These are phyloP conservation scores for Eupeodes luniger DNA, from an alignment of 2,888 invertebrate genomes.

Conservation along the genomic window DNA sequence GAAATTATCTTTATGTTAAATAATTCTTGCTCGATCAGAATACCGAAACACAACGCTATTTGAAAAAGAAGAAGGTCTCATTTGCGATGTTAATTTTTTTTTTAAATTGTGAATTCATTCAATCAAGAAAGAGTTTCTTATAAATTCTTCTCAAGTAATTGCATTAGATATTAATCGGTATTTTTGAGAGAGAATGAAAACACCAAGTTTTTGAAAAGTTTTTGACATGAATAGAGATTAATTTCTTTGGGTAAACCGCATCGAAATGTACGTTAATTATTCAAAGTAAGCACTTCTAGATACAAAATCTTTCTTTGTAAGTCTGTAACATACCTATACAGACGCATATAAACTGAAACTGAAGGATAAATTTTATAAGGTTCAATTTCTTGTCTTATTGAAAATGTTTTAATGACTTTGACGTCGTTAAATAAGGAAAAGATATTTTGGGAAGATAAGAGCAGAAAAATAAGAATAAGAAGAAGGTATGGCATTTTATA, in stretches of 20 bases:
- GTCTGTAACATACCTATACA: neutral
- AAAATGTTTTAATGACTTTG: slow-evolving; percentile 4
- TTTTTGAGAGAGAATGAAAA: neutral
- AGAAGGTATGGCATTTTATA: neutral
- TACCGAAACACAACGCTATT: no score
- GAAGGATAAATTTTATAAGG: slow-evolving; percentile 4
- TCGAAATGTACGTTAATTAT: slow-evolving; percentile 23
- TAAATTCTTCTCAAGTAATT: slow-evolving; percentile 20
- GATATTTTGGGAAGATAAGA: neutral
- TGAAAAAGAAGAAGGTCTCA: neutral
- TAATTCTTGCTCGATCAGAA: no score
- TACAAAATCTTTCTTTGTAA: neutral
- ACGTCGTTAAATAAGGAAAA: neutral
- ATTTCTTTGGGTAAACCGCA: slow-evolving; percentile 16
- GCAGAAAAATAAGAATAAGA: no score
- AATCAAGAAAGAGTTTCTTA: slow-evolving; percentile 29
- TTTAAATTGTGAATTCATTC: slow-evolving; percentile 26
- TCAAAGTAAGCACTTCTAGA: slow-evolving; percentile 1
- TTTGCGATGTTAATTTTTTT: slow-evolving; percentile 22
- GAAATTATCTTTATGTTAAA: no score
- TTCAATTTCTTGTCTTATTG: slow-evolving; percentile 11
- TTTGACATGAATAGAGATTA: slow-evolving; percentile 35
- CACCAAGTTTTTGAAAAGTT: slow-evolving; percentile 19
- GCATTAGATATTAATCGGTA: slow-evolving; percentile 30
- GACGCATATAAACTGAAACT: neutral